phyloP scores from a whole-genome alignment of 2,888 invertebrate species.

The Chorisops tibialis region DNA sequence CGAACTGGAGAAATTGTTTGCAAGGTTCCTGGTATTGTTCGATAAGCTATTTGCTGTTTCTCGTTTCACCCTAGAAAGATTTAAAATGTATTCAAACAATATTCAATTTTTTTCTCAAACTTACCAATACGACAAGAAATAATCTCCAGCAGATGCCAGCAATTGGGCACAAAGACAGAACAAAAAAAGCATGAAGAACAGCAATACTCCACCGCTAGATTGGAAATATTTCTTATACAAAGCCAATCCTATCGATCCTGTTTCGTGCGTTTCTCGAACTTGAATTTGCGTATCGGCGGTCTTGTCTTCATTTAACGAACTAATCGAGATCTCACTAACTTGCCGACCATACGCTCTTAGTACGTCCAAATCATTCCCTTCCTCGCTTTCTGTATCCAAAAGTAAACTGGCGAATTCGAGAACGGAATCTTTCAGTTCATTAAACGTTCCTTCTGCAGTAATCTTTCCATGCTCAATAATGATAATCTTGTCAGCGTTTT shows the following conservation, averaged over 20 bases:
- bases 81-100: too few relatives aligned
- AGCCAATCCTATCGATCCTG: slow-evolving; percentile 60
- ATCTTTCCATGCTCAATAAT: slow-evolving; percentile 50
- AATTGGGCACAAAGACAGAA: slow-evolving; percentile 66
- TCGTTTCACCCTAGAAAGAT: slow-evolving; percentile 59
- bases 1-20: too few relatives aligned
- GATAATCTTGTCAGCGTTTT: slow-evolving; percentile 60
- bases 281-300: slow-evolving; percentile 47
- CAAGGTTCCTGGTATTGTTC: too few relatives aligned
- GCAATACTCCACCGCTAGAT: slow-evolving; percentile 66
- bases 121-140: slow-evolving; percentile 72
- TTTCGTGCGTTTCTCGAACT: slow-evolving; percentile 59
- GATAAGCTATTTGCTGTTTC: too few relatives aligned
- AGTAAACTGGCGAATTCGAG: slow-evolving; percentile 74
- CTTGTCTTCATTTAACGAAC: slow-evolving; percentile 58
- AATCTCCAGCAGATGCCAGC: slow-evolving; percentile 71
- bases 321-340: slow-evolving; percentile 51
- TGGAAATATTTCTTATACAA: slow-evolving; percentile 68
- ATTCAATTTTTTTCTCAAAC: too few relatives aligned
- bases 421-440: slow-evolving; percentile 68
- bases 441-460: slow-evolving; percentile 64
- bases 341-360: slow-evolving; percentile 46
- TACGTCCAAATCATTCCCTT: slow-evolving; percentile 40
- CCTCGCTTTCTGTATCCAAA: slow-evolving; percentile 55
- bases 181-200: slow-evolving; percentile 59